phyloP scores from a whole-genome alignment of 2,888 invertebrate species.

The Pandemis cinnamomeana region DNA sequence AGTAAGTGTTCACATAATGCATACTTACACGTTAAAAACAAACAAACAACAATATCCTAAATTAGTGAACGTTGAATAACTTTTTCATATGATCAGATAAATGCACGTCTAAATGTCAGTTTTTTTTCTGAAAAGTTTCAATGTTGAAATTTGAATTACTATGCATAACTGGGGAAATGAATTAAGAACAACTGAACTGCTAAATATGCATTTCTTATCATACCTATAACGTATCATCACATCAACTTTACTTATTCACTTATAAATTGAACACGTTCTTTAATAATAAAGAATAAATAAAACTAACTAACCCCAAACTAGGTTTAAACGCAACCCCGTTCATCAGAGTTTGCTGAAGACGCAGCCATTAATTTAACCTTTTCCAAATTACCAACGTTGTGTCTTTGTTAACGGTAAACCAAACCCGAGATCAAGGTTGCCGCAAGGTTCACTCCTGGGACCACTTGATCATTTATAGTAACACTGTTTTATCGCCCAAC shows the following conservation, averaged over 20 bases:
- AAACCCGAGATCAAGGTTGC: slow-evolving; percentile 6
- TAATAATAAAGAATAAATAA: neutral
- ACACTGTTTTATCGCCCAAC: neutral
- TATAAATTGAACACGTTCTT: neutral
- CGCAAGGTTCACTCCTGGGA: slow-evolving; percentile 7
- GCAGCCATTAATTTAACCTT: neutral
- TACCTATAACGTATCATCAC: neutral
- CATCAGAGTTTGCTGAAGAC: neutral
- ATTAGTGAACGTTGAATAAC: too few species aligned
- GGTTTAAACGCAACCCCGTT: neutral
- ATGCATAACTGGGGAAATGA: too few species aligned
- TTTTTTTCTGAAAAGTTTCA: too few species aligned
- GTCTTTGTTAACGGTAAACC: slow-evolving; percentile 5
- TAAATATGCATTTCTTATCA: too few species aligned
- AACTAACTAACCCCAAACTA: neutral
- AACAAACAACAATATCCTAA: too few species aligned
- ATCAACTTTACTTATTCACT: too few species aligned
- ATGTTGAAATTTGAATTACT: too few species aligned
- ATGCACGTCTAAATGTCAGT: too few species aligned
- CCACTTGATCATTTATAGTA: slow-evolving; percentile 2
- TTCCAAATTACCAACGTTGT: neutral
- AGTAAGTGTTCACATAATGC: too few species aligned
- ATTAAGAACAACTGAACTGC: too few species aligned
- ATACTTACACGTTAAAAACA: too few species aligned
- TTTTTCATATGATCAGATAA: too few species aligned